Evolutionary conservation across 2,888 invertebrate genomes (phyloP).

Genomic region (Atrina japonica): DNA sequence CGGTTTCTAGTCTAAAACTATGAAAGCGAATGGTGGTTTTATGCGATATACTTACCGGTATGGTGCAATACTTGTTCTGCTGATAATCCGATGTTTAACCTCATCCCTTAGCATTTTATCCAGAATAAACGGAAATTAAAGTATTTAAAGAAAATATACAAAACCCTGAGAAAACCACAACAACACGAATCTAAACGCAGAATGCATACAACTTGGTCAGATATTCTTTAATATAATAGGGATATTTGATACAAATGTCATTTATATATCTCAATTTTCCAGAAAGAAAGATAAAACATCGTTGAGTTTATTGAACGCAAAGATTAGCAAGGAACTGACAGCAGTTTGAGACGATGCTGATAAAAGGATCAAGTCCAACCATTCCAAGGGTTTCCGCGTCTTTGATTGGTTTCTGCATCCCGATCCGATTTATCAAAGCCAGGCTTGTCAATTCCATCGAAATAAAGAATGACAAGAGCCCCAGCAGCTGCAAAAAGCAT

Average conservation of each 20-base stretch:
- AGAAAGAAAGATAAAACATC: slow-evolving; percentile 17
- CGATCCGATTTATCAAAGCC: slow-evolving; percentile 35
- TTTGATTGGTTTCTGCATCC: slow-evolving; percentile 18
- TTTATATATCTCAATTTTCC: slow-evolving; percentile 19
- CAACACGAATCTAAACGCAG: too few species aligned
- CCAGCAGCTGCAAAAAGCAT: too few species aligned
- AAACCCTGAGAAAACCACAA: too few species aligned
- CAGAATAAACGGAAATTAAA: too few species aligned
- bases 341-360: slow-evolving; percentile 31
- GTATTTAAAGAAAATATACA: too few species aligned
- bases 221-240: slow-evolving; percentile 1
- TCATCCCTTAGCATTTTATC: too few species aligned
- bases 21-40: too few species aligned
- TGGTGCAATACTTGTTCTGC: too few species aligned
- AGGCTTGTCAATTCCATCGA: neutral
- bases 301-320: slow-evolving; percentile 6
- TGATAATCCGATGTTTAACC: too few species aligned
- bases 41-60: too few species aligned
- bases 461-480: too few species aligned
- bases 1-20: too few species aligned
- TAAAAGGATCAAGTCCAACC: slow-evolving; percentile 30
- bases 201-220: neutral
- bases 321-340: slow-evolving; percentile 11
- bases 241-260: slow-evolving; percentile 18
- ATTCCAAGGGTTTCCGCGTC: slow-evolving; percentile 11